Evolutionary conservation across 2,888 invertebrate genomes (phyloP).

Genomic region (Dryadula phaetusa): DNA sequence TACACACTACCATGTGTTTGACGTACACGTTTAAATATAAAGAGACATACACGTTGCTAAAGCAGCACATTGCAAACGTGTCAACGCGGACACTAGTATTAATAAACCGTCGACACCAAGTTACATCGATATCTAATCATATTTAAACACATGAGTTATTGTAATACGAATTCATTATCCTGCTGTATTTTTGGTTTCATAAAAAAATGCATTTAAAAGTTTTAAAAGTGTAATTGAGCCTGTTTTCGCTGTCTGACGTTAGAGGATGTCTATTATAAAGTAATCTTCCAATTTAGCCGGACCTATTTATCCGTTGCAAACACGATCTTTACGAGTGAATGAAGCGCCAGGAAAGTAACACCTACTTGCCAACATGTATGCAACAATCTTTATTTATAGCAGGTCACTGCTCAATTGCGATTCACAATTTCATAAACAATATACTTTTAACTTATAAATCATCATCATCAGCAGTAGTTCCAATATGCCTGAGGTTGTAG

Average conservation of each 20-base stretch:
- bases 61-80: too few relatives aligned
- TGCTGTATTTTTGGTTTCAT: background rate
- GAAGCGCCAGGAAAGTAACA: conserved; percentile 49
- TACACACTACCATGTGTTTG: too few relatives aligned
- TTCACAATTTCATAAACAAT: conserved; percentile 22
- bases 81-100: too few relatives aligned
- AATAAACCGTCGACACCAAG: too few relatives aligned
- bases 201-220: background rate
- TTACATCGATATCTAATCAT: too few relatives aligned
- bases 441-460: background rate
- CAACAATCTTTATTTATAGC: conserved; percentile 45
- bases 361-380: conserved; percentile 47
- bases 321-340: conserved; percentile 48
- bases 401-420: conserved; percentile 26
- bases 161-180: background rate
- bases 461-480: background rate
- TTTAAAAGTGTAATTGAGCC: background rate
- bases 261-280: conserved; percentile 24
- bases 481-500: too few relatives aligned
- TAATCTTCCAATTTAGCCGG: conserved; percentile 24
- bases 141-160: too few relatives aligned
- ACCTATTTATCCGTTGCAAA: conserved; percentile 42
- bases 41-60: too few relatives aligned
- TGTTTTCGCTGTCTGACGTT: conserved; percentile 15
- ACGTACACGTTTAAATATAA: too few relatives aligned